phyloP scores from a whole-genome alignment of 2,113 vertebrate species.

The Alligator mississippiensis region DNA sequence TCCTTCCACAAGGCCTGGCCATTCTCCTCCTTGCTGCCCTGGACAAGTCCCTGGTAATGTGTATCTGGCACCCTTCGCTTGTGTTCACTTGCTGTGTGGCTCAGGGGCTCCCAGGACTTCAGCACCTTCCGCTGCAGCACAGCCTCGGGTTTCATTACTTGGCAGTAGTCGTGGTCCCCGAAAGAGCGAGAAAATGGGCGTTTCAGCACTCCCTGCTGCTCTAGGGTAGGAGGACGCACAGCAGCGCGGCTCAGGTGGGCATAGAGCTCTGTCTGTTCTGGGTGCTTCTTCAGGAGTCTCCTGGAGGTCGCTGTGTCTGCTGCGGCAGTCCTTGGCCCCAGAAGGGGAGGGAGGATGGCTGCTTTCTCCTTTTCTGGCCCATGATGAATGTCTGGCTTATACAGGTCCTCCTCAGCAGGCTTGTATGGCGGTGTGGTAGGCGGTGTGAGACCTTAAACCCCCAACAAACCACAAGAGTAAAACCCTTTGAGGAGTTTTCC shows the following conservation, averaged over 20 bases:
- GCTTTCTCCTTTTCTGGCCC: conserved; percentile 63
- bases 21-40: conserved; percentile 71
- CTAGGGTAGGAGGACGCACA: conserved; percentile 49
- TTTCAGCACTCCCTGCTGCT: conserved; percentile 76
- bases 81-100: conserved; percentile 64
- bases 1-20: conserved; percentile 59
- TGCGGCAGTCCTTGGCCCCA: conserved; percentile 5
- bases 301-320: conserved; percentile 48
- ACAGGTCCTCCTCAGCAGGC: conserved; percentile 92
- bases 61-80: conserved; percentile 61
- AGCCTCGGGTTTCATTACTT: conserved; percentile 80
- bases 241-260: conserved; percentile 88
- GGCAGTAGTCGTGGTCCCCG: conserved; percentile 98
- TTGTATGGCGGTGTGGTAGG: conserved; percentile 98
- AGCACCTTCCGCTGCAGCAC: conserved; percentile 82
- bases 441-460: conserved; percentile 90
- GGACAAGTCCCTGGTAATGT: conserved; percentile 75
- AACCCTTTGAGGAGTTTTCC: neutral
- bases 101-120: conserved; percentile 77
- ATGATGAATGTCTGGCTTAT: conserved; percentile 89
- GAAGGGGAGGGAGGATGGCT: conserved; percentile 19
- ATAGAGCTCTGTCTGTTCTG: conserved; percentile 92
- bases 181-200: conserved; percentile 84
- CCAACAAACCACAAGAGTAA: conserved; percentile 50
- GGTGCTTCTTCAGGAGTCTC: conserved; percentile 86